Base-by-base conservation (phyloP, 2,113 vertebrate species). In the Ceuthmochares aereus region DNA sequence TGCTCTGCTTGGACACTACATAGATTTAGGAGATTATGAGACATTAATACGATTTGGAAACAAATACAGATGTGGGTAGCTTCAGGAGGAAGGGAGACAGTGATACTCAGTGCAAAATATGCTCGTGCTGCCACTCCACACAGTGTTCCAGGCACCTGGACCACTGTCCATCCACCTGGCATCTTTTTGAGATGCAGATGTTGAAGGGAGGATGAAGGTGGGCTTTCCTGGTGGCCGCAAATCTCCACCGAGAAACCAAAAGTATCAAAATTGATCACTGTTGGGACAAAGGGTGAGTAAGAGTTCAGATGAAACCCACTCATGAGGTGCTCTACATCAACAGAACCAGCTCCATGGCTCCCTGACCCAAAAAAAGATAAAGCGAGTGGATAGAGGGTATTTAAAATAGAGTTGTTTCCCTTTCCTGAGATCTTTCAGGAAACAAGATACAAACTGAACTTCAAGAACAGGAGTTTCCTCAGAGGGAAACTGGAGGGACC, bases 141-240 rank as follows among this genome's bases (percentile, higher is more conserved):
- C 9, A 3, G 18, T 0, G 15, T 37, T 5, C 21, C 7, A 2
- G 51, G 58, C 32, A 20, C 30, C 0, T 0, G 67, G 40, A 21
- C 54, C 20, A 2, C 0, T 0, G n/a, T 20, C 45, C 16, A 0
- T 8, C 15, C 10, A 3, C 17, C 27, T 11, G 7, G 16, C 4
- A 1, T 3, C 8, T 16, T 18, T 21, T 56, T 9, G 15, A 36
- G 14, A 21, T 8, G 79, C 15, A 42, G 51, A 14, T 21, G 62
- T 9, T 15, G 89, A 30, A 66, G 40, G 37, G 29, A 36, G 20
- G 20, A 12, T 6, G 43, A 13, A 40, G 14, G 25, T 27, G 42
- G 9, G 17, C 15, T 64, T 17, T 45, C 29, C 60, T 58, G 20
- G 14, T 13, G 26, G 9, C 55, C 73, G 32, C 29, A 68, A 12